Evolutionary conservation across 2,888 invertebrate species (phyloP).

Genomic region (Mesochorus sp.): DNA sequence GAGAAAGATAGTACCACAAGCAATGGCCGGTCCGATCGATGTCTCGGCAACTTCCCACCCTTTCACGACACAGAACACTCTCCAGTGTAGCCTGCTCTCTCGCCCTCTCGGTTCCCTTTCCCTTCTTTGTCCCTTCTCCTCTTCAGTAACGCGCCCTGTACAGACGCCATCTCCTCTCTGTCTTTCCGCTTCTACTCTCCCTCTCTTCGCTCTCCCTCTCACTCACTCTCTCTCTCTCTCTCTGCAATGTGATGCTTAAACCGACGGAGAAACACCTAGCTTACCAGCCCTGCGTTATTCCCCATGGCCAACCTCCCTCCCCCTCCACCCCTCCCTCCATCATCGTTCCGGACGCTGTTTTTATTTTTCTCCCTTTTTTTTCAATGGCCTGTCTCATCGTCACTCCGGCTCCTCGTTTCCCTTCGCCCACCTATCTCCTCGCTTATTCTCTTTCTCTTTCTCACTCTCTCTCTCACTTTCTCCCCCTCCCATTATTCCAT

Average conservation of each 20-base stretch:
- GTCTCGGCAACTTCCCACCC: slow-evolving; percentile 81
- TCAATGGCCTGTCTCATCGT: background rate
- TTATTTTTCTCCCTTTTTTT: background rate
- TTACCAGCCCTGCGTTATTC: slow-evolving; percentile 59
- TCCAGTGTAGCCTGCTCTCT: slow-evolving; percentile 53
- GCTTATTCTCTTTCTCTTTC: background rate
- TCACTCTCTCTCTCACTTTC: background rate
- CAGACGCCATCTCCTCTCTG: no score
- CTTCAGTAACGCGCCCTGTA: slow-evolving; percentile 46
- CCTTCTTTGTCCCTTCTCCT: slow-evolving; percentile 37
- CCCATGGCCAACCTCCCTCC: slow-evolving; percentile 53
- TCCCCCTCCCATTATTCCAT: slow-evolving; percentile 13
- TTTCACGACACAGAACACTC: slow-evolving; percentile 64
- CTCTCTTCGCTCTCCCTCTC: slow-evolving; percentile 58
- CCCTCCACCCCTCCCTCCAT: slow-evolving; percentile 44
- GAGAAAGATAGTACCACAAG: slow-evolving; percentile 75
- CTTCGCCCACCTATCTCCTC: background rate
- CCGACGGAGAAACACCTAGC: slow-evolving; percentile 50
- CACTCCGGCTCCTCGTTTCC: background rate
- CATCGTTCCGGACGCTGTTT: background rate
- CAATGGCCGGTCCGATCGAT: slow-evolving; percentile 82
- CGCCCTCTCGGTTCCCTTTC: slow-evolving; percentile 60
- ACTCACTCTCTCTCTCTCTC: slow-evolving; percentile 55
- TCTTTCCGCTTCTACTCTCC: slow-evolving; percentile 62
- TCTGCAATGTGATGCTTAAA: slow-evolving; percentile 30